Evolutionary conservation across 1,140 invertebrate genomes (phyloP).

Genomic region (Charaxes varanes): DNA sequence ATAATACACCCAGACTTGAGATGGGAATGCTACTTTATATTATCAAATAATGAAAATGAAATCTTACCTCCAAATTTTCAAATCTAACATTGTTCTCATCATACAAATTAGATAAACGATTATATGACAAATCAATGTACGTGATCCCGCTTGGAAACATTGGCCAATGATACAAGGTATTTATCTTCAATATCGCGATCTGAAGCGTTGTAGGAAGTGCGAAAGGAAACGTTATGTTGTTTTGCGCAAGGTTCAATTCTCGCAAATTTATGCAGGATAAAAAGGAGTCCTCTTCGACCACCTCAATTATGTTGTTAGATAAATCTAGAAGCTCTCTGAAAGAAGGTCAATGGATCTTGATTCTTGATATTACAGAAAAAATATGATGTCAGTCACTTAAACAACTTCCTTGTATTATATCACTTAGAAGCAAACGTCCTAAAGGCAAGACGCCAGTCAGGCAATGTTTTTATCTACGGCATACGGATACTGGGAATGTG

Average conservation of each 20-base stretch:
- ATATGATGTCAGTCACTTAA: constrained; percentile 5
- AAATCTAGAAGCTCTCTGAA: constrained; percentile 63
- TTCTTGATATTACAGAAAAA: constrained; percentile 5
- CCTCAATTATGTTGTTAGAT: constrained; percentile 65
- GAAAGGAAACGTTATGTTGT: constrained; percentile 60
- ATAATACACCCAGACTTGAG: no score
- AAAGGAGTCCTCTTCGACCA: constrained; percentile 55
- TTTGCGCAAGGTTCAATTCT: constrained; percentile 62
- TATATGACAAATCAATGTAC: constrained; percentile 63
- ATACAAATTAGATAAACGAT: constrained; percentile 49
- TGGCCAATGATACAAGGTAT: constrained; percentile 60
- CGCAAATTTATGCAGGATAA: constrained; percentile 41
- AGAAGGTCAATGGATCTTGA: constrained; percentile 21
- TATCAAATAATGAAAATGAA: no score
- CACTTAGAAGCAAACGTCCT: no score
- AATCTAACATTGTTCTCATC: constrained; percentile 47
- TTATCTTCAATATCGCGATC: constrained; percentile 52
- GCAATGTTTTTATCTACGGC: no score
- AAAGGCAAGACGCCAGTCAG: no score
- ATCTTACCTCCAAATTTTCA: constrained; percentile 58
- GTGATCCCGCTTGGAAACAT: constrained; percentile 55
- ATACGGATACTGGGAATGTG: no score
- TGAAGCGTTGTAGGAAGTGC: constrained; percentile 45
- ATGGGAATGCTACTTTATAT: no score
- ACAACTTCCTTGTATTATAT: no score